A percentile compares a stretch with the other conserved stretches of the same genome.
These are phyloP conservation scores for Adoxophyes honmai DNA, from an alignment of 1,140 invertebrate genomes.

Conservation along the genomic window DNA sequence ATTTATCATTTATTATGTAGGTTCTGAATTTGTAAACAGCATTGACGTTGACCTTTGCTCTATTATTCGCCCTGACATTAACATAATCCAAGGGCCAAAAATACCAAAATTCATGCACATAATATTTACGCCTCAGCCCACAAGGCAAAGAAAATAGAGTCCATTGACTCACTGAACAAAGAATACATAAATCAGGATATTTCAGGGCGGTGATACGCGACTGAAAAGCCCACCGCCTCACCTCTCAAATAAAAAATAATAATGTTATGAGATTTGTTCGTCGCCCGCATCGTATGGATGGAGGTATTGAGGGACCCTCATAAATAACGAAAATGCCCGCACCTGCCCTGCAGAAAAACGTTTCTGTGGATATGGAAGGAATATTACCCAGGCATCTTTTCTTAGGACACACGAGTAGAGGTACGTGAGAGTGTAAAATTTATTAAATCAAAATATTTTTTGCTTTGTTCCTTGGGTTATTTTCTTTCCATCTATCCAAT, in stretches of 20 bases:
- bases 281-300: background rate
- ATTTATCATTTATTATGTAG: too few species aligned
- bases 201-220: background rate
- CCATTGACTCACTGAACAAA: background rate
- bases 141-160: too few species aligned
- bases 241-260: slow-evolving; percentile 13
- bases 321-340: slow-evolving; percentile 48
- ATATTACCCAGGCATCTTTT: slow-evolving; percentile 37
- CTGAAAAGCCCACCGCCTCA: background rate
- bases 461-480: too few species aligned
- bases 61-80: too few species aligned
- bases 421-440: background rate
- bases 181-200: slow-evolving; percentile 14
- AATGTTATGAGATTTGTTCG: slow-evolving; percentile 13
- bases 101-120: too few species aligned
- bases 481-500: too few species aligned
- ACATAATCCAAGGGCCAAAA: too few species aligned
- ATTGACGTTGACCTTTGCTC: too few species aligned
- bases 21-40: too few species aligned
- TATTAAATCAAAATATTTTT: background rate
- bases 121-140: too few species aligned
- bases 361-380: slow-evolving; percentile 29
- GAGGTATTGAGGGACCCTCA: slow-evolving; percentile 33
- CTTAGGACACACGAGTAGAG: background rate
- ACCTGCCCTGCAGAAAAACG: slow-evolving; percentile 45